Evolutionary conservation across 1,140 invertebrate genomes (phyloP), one percentile per base, ranked within the genome.

Genomic region (Drosophila funebris): DNA sequence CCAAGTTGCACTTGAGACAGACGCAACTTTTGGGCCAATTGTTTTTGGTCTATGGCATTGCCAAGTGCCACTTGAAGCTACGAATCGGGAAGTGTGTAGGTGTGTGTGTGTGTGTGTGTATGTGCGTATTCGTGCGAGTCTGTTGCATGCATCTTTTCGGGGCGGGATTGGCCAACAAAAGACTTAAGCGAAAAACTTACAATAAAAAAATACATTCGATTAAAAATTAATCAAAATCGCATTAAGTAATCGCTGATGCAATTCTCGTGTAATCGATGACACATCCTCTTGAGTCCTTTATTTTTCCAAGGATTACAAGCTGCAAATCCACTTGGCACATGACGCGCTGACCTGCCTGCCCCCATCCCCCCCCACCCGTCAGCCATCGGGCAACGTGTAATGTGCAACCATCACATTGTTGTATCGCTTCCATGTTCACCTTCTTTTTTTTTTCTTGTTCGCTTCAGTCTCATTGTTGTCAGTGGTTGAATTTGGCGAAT

Each of bases 271-370:
- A 64, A 62, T 39, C 24, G 33, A 37, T 24, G 36, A 54, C 41
- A 43, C 44, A 36, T 33, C 44, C 44, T 53, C 27, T 48, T 61
- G 50, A 37, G 58, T 62, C 22, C 24, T 29, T 48, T 48, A 13
- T 29, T 56, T 58, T 27, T 50, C 58, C 74, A 64, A 50, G 66
- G 82, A 87, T 85, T 85, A 85, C 81, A 81, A 81, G 73, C 77
- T 71, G 68, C 29, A 63, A 83, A 78, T 77, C 77, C 81, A 85
- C 82, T 85, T 85, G 82, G 37, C 81, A 82, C 78, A 82, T 81
- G 82, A 78, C 66, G 78, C 78, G 41, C 63, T 24, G 44, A 16
- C 50, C 22, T 22, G 18, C 43, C 48, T n/a, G 37, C 43, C 22
- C 33, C 1, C 20, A n/a, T 4, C 9, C 29, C 13, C 11, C 27